phyloP scores from a whole-genome alignment of 92 coral and sea anemone genomes.

The Pocillopora meandrina region DNA sequence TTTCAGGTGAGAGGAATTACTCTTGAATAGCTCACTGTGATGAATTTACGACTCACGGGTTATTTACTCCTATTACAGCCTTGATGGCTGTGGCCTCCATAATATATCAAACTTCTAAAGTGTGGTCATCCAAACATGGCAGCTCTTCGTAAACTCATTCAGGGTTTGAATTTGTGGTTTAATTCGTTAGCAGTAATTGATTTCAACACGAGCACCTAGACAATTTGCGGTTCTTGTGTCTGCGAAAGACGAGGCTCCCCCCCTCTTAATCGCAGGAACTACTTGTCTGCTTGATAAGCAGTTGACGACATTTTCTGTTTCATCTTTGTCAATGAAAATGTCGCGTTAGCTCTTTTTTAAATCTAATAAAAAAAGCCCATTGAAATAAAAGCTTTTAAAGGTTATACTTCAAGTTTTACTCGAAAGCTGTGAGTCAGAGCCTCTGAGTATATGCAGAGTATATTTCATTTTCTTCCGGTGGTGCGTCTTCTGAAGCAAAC shows the following conservation, averaged over 20 bases:
- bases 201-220: neutral
- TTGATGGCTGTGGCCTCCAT: no score
- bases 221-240: neutral
- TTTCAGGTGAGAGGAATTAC: no score
- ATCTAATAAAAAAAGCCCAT: neutral
- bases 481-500: no score
- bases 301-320: neutral
- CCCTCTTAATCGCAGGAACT: neutral
- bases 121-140: neutral
- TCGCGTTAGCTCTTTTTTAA: neutral
- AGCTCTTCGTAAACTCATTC: neutral
- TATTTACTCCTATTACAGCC: no score
- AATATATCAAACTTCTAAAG: no score
- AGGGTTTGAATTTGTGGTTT: neutral
- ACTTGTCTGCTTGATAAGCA: neutral
- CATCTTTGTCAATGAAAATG: neutral
- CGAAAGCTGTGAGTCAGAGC: no score
- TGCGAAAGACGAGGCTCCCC: neutral
- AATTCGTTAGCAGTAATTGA: neutral
- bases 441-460: no score
- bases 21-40: no score
- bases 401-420: no score
- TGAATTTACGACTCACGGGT: no score
- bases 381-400: no score
- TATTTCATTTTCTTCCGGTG: no score